Percentiles rank a stretch among this genome's conserved stretches.
Evolutionary conservation across 2,888 invertebrate species (phyloP).

Genomic region (Drosophila peninsularis): DNA sequence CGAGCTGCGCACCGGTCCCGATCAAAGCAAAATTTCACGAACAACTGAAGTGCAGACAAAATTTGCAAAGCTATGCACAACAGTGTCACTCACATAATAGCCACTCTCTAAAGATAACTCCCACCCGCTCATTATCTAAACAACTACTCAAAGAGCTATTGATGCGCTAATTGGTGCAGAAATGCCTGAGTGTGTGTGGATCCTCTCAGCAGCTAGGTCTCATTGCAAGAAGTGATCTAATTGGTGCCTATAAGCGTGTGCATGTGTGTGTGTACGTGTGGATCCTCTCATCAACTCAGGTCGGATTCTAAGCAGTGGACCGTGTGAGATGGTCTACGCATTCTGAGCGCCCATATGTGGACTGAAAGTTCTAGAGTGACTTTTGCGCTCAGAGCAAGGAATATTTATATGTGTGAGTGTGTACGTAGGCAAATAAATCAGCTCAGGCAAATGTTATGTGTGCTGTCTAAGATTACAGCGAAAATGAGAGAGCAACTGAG

Average conservation of each 20-base stretch:
- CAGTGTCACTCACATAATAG: neutral
- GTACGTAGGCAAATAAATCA: no score
- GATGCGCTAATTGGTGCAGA: constrained; percentile 1
- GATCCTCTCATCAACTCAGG: neutral
- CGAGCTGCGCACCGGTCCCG: neutral
- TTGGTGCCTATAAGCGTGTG: neutral
- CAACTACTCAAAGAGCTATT: neutral
- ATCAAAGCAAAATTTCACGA: neutral
- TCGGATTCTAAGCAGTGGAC: neutral
- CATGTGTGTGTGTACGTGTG: neutral
- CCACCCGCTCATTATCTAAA: neutral
- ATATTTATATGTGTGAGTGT: no score
- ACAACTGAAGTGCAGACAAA: neutral
- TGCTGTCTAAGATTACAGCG: no score
- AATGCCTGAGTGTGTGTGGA: neutral
- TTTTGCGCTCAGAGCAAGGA: neutral
- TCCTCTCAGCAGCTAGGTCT: neutral
- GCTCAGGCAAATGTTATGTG: no score
- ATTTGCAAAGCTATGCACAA: neutral
- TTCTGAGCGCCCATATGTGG: no score
- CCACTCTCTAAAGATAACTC: neutral
- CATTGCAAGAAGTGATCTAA: neutral
- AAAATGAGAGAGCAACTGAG: neutral
- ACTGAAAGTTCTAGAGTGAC: no score
- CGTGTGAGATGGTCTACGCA: neutral